These are phyloP conservation scores for Epistrophella euchroma DNA, from an alignment of 2,888 invertebrate genomes.

Conservation along the genomic window DNA sequence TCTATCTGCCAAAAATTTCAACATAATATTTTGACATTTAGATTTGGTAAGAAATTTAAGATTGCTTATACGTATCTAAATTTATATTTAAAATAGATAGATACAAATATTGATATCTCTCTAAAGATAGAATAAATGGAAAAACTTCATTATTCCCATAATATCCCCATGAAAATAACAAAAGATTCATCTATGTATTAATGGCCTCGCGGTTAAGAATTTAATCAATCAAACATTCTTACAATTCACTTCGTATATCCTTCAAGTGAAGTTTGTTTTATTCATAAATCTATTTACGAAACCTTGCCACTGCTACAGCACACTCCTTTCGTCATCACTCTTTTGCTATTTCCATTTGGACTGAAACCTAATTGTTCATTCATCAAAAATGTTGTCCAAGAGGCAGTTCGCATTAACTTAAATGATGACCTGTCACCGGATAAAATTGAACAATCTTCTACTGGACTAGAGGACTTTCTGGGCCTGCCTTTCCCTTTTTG, in stretches of 20 bases:
- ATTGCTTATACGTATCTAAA: too few relatives aligned
- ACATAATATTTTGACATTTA: too few relatives aligned
- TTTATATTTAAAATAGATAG: too few relatives aligned
- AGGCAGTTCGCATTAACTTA: slow-evolving; percentile 49
- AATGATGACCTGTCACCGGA: slow-evolving; percentile 58
- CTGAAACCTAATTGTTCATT: slow-evolving; percentile 50
- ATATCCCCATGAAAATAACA: not conserved
- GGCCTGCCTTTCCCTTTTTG: not conserved
- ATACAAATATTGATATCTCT: not conserved
- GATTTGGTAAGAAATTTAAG: too few relatives aligned
- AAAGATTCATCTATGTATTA: not conserved
- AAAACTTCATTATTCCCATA: not conserved
- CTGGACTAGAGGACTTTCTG: not conserved
- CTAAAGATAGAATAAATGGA: not conserved
- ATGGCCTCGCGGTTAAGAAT: slow-evolving; percentile 15
- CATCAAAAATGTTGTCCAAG: slow-evolving; percentile 26
- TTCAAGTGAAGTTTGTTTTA: slow-evolving; percentile 29
- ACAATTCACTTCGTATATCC: slow-evolving; percentile 9
- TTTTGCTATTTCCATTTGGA: not conserved
- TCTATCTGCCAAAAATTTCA: too few relatives aligned
- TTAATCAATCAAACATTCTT: slow-evolving; percentile 58
- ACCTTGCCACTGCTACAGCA: not conserved
- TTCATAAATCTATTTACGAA: slow-evolving; percentile 14
- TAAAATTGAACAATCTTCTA: slow-evolving; percentile 43
- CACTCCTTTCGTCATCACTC: not conserved